Evolutionary conservation across 2,113 vertebrate species (phyloP).

Genomic region (Xiphorhynchus elegans): DNA sequence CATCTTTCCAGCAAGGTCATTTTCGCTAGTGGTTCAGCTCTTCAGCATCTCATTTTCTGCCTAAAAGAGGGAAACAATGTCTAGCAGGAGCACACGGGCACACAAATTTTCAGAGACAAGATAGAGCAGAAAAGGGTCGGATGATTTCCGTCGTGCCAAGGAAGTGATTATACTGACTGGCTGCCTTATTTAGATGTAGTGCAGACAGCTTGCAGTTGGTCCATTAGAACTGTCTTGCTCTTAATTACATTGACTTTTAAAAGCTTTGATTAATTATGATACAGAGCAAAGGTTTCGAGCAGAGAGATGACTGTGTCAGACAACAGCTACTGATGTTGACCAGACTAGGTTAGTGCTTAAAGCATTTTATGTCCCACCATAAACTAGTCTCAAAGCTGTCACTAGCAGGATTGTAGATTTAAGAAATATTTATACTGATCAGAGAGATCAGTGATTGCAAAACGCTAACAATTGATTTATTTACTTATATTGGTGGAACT

Average conservation of each 20-base stretch:
- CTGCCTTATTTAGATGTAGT: not conserved
- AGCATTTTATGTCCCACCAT: not conserved
- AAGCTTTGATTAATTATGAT: conserved; percentile 25
- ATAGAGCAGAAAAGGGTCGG: not conserved
- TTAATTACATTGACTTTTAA: conserved; percentile 38
- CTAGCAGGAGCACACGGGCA: not conserved
- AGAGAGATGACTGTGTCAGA: not conserved
- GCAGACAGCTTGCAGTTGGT: not conserved
- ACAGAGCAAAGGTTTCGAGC: not conserved
- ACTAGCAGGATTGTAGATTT: not conserved
- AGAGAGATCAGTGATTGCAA: not conserved
- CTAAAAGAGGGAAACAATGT: not conserved
- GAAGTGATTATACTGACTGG: not conserved
- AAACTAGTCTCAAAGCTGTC: not conserved
- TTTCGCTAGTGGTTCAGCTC: not conserved
- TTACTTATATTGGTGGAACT: not conserved
- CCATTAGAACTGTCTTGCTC: not conserved
- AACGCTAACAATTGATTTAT: not conserved
- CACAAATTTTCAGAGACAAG: not conserved
- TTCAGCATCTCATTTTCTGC: not conserved
- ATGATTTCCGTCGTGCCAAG: not conserved
- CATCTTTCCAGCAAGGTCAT: conserved; percentile 11
- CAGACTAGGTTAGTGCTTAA: not conserved
- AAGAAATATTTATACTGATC: not conserved
- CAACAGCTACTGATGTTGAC: not conserved